phyloP scores from a whole-genome alignment of 1,140 invertebrate species.

The Episyrphus balteatus region DNA sequence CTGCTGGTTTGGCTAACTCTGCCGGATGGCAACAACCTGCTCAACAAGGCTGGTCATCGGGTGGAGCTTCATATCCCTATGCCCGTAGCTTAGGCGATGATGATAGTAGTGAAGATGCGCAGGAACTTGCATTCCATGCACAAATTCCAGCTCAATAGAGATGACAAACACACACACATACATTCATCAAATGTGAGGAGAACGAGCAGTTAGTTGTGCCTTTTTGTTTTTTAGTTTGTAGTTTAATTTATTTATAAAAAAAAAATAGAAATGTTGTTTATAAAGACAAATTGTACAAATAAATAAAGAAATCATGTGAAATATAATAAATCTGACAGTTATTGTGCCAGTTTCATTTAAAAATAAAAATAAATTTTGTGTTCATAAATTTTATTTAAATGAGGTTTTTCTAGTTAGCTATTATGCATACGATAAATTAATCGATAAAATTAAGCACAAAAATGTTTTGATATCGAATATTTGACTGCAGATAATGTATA shows the following conservation, averaged over 20 bases:
- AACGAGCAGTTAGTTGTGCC: too few relatives aligned
- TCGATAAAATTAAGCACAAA: too few relatives aligned
- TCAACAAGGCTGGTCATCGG: constrained; percentile 36
- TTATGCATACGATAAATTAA: too few relatives aligned
- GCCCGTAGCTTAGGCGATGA: constrained; percentile 39
- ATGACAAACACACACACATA: constrained; percentile 9
- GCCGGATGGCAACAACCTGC: constrained; percentile 27
- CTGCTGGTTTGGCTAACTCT: constrained; percentile 12
- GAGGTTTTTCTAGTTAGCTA: too few relatives aligned
- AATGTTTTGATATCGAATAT: too few relatives aligned
- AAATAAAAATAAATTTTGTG: too few relatives aligned
- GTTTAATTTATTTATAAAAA: neutral
- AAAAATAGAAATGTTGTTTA: constrained; percentile 2
- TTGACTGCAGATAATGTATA: too few relatives aligned
- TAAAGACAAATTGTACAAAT: constrained; percentile 11
- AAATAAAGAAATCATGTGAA: too few relatives aligned
- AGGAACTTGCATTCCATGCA: constrained; percentile 50
- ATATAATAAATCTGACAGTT: too few relatives aligned
- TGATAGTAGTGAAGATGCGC: constrained; percentile 35
- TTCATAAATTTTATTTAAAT: too few relatives aligned
- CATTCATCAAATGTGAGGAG: neutral
- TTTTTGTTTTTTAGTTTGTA: neutral
- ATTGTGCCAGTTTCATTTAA: too few relatives aligned
- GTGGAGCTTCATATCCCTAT: constrained; percentile 42
- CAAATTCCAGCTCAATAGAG: constrained; percentile 28